A percentile compares a stretch with the other conserved stretches of the same genome.
These are phyloP conservation scores for Epinephelus lanceolatus DNA, from an alignment of 2,113 vertebrate genomes.

Conservation along the genomic window DNA sequence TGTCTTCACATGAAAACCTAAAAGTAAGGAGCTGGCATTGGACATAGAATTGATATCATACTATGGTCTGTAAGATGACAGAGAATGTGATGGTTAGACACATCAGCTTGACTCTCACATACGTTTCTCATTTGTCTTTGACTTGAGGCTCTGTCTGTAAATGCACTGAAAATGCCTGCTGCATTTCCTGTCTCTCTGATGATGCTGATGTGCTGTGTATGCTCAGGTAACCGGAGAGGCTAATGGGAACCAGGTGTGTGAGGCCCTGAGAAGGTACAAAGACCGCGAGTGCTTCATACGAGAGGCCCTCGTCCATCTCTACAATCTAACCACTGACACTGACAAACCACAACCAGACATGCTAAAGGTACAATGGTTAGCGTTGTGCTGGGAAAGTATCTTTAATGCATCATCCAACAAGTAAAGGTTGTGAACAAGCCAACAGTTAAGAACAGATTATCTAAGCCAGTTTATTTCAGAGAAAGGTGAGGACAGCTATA, in stretches of 20 bases:
- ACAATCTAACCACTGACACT: conserved; percentile 90
- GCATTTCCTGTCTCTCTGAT: conserved; percentile 57
- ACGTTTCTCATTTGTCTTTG: conserved; percentile 53
- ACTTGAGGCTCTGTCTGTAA: conserved; percentile 46
- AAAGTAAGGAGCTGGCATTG: conserved; percentile 84
- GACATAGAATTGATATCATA: background rate
- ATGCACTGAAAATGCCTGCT: conserved; percentile 26
- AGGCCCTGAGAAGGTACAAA: conserved; percentile 93
- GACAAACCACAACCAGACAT: conserved; percentile 92
- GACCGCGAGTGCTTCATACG: conserved; percentile 92
- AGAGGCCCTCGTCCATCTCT: conserved; percentile 94
- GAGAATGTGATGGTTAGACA: background rate
- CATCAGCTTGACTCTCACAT: conserved; percentile 10
- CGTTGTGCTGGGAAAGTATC: background rate
- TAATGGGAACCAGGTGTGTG: conserved; percentile 93
- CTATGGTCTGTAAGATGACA: background rate
- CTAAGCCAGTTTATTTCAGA: background rate
- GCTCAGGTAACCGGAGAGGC: conserved; percentile 94
- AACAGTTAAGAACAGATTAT: background rate
- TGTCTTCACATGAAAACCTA: conserved; percentile 88
- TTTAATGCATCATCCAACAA: background rate
- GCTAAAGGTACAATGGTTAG: conserved; percentile 85
- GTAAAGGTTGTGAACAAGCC: background rate
- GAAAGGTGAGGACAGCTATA: background rate
- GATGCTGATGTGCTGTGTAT: conserved; percentile 51